Evolutionary conservation across 2,888 invertebrate species (phyloP), one percentile per base, ranked within the genome.

Genomic region (Tolmerus cingulatus): DNA sequence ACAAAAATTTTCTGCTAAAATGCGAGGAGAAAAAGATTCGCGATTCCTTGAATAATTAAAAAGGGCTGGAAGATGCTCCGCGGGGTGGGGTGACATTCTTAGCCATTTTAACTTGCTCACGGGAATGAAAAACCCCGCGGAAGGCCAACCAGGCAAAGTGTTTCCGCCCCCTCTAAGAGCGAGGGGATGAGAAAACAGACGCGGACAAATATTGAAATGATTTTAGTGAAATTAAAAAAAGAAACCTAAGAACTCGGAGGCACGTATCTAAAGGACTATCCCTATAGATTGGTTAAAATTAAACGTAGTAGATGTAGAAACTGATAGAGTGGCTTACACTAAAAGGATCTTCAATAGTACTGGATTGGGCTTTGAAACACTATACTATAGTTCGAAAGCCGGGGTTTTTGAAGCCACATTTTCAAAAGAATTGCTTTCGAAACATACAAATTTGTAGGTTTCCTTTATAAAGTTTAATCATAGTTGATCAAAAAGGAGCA

Each of bases 11-110:
- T 84, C 34, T 34, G 34, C 19, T 66, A 57, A 84, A 66, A 66
- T 40, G 51, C 40, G 27, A 79, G 46, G 43, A 81, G 51, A 51
- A 57, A 81, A 66, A 84, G 84, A 84, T 40, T 82, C 74, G 66
- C 66, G 40, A 84, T 84, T 34, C 84, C 51, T 66, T 84, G 84
- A 84, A 84, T 84, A 84, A 84, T 84, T 84, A 84, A 84, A 84
- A 84, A 84, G 40, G 84, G 84, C 84, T 74, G 66, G 51, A 74
- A 43, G 66, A 27, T 40, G 19, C 19, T 57, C 23, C 12, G 23
- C 74, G 27, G 43, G 23, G 14, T n/a, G 66, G 40, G 74, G 30
- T 34, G 81, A 55, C 27, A 37, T 84, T 84, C 74, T 66, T 30
- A 40, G 84, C 57, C 84, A 74, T 84, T 84, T 84, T 84, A 84